A percentile compares a stretch with the other conserved stretches of the same genome.
Evolutionary conservation across 2,797 vertebrate species (phyloP).

Genomic region (Tokudaia muenninki): DNA sequence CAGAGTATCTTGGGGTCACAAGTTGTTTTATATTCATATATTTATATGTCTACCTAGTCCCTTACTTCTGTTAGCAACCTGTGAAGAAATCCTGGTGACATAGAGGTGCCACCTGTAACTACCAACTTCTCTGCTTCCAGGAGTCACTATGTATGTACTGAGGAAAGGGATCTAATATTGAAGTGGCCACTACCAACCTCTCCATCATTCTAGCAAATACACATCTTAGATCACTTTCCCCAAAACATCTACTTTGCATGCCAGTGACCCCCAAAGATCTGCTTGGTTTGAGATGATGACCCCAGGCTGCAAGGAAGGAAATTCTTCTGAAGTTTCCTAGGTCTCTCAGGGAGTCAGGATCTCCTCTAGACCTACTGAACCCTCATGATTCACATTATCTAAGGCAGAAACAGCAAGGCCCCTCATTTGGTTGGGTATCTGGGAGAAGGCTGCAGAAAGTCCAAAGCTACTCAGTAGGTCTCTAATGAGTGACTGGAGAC

Average conservation of each 20-base stretch:
- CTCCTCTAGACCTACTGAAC: neutral
- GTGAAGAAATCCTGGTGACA: slow-evolving; percentile 97
- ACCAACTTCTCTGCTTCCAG: slow-evolving; percentile 98
- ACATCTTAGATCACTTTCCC: neutral
- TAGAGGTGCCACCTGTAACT: slow-evolving; percentile 95
- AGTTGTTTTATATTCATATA: slow-evolving; percentile 63
- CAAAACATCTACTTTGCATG: neutral
- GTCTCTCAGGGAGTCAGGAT: neutral
- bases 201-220: neutral
- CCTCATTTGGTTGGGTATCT: neutral
- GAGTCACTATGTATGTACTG: slow-evolving; percentile 98
- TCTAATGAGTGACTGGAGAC: neutral
- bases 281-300: neutral
- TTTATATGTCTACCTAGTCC: neutral
- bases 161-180: slow-evolving; percentile 95
- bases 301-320: neutral
- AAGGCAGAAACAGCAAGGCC: neutral
- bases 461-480: neutral
- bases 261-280: neutral
- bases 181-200: slow-evolving; percentile 89
- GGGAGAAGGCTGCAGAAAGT: neutral
- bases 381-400: neutral
- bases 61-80: slow-evolving; percentile 96
- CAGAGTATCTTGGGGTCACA: slow-evolving; percentile 95
- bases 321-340: neutral